Percentiles rank a stretch among this genome's conserved stretches.
Conservation (phyloP, 1,140 invertebrate genomes). For the Drosophila micromelanica region DNA sequence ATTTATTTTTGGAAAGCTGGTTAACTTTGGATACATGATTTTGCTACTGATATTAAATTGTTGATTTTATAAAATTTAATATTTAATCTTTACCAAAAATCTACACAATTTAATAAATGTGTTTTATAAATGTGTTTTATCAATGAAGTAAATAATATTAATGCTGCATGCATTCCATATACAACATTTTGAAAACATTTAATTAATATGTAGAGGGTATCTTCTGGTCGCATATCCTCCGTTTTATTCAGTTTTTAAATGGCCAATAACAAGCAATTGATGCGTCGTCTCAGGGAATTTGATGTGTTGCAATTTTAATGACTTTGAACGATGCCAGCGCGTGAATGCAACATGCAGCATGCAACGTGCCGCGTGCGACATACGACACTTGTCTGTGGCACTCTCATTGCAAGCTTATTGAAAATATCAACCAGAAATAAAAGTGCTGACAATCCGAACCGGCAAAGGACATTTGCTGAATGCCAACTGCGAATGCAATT, state of each 20-base stretch:
- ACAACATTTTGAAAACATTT: too few species aligned
- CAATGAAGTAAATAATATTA: too few species aligned
- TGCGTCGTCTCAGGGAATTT: conserved; percentile 21
- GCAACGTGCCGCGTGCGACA: background rate
- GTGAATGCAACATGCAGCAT: conserved; percentile 18
- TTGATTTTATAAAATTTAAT: too few species aligned
- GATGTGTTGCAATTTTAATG: conserved; percentile 26
- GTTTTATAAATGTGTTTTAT: too few species aligned
- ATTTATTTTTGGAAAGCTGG: too few species aligned
- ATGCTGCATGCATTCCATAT: too few species aligned
- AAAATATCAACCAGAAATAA: conserved; percentile 14
- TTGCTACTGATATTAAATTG: too few species aligned
- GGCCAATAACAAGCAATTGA: conserved; percentile 31
- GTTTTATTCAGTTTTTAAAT: background rate
- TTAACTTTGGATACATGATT: too few species aligned
- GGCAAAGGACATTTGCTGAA: conserved; percentile 45
- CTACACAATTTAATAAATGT: too few species aligned
- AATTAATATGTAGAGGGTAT: conserved; percentile 8
- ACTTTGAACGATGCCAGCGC: conserved; percentile 38
- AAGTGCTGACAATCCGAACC: conserved; percentile 41
- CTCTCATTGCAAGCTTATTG: conserved; percentile 59
- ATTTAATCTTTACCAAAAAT: too few species aligned
- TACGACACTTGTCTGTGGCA: conserved; percentile 43
- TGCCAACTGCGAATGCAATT: conserved; percentile 69
- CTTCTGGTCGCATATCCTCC: background rate